These are phyloP conservation scores for Drosophila tristis DNA, from an alignment of 1,140 invertebrate species.

Conservation along the genomic window DNA sequence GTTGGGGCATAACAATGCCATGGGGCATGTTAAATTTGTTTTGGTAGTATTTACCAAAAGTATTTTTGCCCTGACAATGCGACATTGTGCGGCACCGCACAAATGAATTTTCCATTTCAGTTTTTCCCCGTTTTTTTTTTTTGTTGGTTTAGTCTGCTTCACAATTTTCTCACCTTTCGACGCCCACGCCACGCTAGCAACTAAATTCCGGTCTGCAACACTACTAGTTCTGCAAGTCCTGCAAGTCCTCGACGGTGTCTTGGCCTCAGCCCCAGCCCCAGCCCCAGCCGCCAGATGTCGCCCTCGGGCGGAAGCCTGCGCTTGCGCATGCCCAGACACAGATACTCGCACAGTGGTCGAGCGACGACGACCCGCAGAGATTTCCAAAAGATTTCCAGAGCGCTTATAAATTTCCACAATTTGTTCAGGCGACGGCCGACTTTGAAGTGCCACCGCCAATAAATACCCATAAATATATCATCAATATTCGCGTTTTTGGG, in stretches of 20 bases:
- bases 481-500: conserved; percentile 50
- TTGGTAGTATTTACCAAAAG: conserved; percentile 27
- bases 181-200: conserved; percentile 38
- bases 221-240: conserved; percentile 54
- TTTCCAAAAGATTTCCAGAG: conserved; percentile 26
- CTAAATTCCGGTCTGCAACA: conserved; percentile 13
- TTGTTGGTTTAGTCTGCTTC: conserved; percentile 14
- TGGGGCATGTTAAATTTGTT: conserved; percentile 37
- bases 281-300: conserved; percentile 65
- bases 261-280: conserved; percentile 42
- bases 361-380: conserved; percentile 6
- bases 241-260: conserved; percentile 50
- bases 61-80: conserved; percentile 68
- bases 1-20: conserved; percentile 43
- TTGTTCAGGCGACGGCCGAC: conserved; percentile 52
- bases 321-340: conserved; percentile 46
- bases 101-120: conserved; percentile 42
- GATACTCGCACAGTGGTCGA: conserved; percentile 11
- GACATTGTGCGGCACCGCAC: conserved; percentile 58
- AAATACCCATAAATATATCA: conserved; percentile 81
- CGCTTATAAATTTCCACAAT: conserved; percentile 64
- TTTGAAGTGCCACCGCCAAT: conserved; percentile 72
- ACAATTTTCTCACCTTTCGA: conserved; percentile 37
- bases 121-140: conserved; percentile 30
- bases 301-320: conserved; percentile 28